These are phyloP conservation scores for Heliconius ethilla DNA, from an alignment of 2,888 invertebrate species.

Conservation along the genomic window DNA sequence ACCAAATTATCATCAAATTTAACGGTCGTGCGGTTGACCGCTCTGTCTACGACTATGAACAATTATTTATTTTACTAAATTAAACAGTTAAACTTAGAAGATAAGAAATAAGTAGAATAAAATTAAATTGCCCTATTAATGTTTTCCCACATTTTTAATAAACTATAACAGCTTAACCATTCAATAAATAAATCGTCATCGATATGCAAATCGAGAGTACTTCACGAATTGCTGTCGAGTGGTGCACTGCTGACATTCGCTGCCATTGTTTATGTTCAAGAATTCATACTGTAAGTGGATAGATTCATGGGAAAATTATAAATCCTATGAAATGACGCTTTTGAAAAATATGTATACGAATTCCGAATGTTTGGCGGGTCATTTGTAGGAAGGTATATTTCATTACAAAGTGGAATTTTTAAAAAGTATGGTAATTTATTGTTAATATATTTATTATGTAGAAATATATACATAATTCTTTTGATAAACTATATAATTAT, in stretches of 20 bases:
- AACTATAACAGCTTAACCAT: conserved; percentile 22
- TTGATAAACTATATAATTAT: background rate
- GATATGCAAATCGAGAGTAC: conserved; percentile 79
- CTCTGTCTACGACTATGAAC: conserved; percentile 49
- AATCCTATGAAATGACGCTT: conserved; percentile 18
- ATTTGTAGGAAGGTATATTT: background rate
- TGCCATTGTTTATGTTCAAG: conserved; percentile 64
- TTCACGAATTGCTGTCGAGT: conserved; percentile 54
- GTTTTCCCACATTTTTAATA: conserved; percentile 35
- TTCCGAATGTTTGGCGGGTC: background rate
- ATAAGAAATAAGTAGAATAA: background rate
- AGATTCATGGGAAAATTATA: conserved; percentile 58
- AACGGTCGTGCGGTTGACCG: conserved; percentile 71
- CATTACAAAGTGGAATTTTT: background rate
- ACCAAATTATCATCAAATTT: conserved; percentile 71
- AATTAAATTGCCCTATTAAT: background rate
- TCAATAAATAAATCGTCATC: conserved; percentile 54
- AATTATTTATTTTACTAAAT: conserved; percentile 17
- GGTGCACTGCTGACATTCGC: conserved; percentile 63
- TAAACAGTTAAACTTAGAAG: background rate
- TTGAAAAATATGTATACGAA: background rate
- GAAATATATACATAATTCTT: too few relatives aligned
- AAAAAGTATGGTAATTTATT: background rate
- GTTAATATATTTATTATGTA: too few relatives aligned
- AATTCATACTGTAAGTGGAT: conserved; percentile 49